A percentile compares a stretch with the other conserved stretches of the same genome.
Evolutionary conservation across 1,140 invertebrate genomes (phyloP).

Genomic region (Ephestia elutella): DNA sequence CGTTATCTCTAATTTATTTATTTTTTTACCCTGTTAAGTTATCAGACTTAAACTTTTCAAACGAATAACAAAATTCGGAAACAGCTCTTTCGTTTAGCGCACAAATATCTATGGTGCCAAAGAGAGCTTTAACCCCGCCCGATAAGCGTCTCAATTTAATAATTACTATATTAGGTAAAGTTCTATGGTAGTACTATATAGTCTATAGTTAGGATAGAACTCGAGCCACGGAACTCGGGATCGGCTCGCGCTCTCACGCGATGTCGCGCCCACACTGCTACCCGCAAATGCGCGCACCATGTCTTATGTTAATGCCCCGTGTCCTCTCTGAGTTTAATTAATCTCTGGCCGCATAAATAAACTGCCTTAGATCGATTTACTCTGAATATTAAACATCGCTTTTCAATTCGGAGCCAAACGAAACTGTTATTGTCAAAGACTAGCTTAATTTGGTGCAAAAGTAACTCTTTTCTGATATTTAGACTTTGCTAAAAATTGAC

Average conservation of each 20-base stretch:
- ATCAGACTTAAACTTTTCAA: too few relatives aligned
- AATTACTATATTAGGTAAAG: too few relatives aligned
- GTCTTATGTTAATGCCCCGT: conserved; percentile 67
- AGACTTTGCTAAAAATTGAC: too few relatives aligned
- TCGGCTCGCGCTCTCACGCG: conserved; percentile 35
- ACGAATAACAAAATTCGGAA: too few relatives aligned
- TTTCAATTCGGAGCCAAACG: conserved; percentile 15
- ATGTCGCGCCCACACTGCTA: conserved; percentile 54
- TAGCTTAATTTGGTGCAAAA: background rate
- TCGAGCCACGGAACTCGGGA: background rate
- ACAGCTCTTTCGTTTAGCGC: too few relatives aligned
- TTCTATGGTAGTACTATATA: too few relatives aligned
- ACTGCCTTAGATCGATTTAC: conserved; percentile 51
- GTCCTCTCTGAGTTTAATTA: conserved; percentile 64
- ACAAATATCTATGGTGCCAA: too few relatives aligned
- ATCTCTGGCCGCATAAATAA: conserved; percentile 68
- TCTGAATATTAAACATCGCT: conserved; percentile 56
- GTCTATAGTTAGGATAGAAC: background rate
- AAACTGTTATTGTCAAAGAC: background rate
- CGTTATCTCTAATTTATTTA: too few relatives aligned
- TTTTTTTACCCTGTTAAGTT: too few relatives aligned
- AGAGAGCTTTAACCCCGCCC: too few relatives aligned
- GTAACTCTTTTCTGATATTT: too few relatives aligned
- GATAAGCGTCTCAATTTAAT: too few relatives aligned
- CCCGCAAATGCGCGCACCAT: conserved; percentile 62